Percentiles rank a stretch among this genome's conserved stretches.
Evolutionary conservation across 2,888 invertebrate genomes (phyloP).

Genomic region (Cantharis nigra): DNA sequence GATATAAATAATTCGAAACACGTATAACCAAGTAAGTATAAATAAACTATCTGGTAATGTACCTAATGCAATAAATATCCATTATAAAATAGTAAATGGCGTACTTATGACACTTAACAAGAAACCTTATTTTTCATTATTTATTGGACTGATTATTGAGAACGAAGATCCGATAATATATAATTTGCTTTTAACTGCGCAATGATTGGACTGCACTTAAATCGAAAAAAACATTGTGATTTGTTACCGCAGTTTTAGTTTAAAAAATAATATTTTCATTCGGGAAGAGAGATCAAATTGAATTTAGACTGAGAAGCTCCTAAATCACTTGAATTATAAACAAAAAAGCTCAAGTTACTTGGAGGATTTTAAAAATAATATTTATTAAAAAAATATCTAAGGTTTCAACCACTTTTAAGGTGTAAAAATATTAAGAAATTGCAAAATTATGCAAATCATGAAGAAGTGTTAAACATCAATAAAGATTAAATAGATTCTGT

Average conservation of each 20-base stretch:
- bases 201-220: background rate
- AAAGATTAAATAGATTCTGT: background rate
- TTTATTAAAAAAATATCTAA: background rate
- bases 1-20: conserved; percentile 35
- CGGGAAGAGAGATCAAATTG: background rate
- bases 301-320: background rate
- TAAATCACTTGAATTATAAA: background rate
- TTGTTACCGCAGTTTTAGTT: background rate
- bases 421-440: background rate
- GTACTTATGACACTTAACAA: conserved; percentile 51
- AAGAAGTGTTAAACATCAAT: background rate
- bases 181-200: conserved; percentile 17
- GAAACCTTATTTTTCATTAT: conserved; percentile 49
- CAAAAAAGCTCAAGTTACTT: background rate
- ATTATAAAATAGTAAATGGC: conserved; percentile 54
- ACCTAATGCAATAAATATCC: conserved; percentile 49
- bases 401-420: background rate
- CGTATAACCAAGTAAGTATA: conserved; percentile 31
- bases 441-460: background rate
- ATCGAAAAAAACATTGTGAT: background rate
- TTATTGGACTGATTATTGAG: conserved; percentile 44
- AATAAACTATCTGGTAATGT: conserved; percentile 35
- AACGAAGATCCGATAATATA: conserved; percentile 35
- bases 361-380: background rate
- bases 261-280: background rate